Percentiles rank a stretch among this genome's conserved stretches.
Conservation (phyloP, 2,113 vertebrate genomes). For the Mellivora capensis region DNA sequence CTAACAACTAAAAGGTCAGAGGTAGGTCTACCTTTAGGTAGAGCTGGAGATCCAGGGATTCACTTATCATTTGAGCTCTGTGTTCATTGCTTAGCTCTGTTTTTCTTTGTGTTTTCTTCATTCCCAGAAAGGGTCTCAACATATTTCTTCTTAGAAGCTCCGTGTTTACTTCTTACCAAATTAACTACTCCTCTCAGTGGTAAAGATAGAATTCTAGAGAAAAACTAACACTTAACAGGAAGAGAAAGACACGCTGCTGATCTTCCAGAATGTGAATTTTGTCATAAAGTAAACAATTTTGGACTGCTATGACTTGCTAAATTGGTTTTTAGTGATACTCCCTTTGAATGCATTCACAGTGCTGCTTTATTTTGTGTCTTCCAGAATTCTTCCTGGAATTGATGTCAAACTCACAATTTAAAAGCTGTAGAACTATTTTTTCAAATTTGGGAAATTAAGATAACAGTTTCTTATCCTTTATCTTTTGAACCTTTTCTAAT, state of each 20-base stretch:
- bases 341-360: background rate
- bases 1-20: background rate
- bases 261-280: background rate
- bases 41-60: background rate
- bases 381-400: background rate
- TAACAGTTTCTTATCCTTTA: background rate
- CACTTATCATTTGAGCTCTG: background rate
- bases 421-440: background rate
- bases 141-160: slow-evolving; percentile 26
- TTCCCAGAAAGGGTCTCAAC: background rate
- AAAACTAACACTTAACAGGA: background rate
- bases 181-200: background rate
- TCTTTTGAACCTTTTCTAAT: background rate
- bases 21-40: background rate
- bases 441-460: background rate
- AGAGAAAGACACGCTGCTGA: background rate
- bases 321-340: background rate
- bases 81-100: background rate
- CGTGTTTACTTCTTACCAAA: background rate
- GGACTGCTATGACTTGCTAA: background rate
- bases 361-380: background rate
- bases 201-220: background rate
- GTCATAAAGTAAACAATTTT: background rate
- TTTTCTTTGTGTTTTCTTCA: background rate
- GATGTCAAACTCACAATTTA: background rate